Conservation (phyloP, 2,888 invertebrate genomes). For the Listrodromus nycthemerus region DNA sequence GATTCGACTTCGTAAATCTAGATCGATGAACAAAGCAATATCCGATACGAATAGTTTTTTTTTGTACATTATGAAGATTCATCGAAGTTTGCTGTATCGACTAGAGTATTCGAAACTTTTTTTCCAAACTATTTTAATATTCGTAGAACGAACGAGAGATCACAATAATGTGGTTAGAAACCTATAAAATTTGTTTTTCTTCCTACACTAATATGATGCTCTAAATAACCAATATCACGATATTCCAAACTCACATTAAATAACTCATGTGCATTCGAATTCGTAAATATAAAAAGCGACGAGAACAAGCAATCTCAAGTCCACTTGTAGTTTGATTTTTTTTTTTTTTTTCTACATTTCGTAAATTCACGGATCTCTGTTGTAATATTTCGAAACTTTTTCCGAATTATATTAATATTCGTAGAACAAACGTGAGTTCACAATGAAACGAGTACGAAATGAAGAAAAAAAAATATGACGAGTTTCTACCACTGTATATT, state of each 20-base stretch:
- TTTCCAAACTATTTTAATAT: background rate
- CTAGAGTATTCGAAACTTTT: constrained; percentile 8
- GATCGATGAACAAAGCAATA: background rate
- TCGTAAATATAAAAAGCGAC: background rate
- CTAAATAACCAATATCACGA: too few relatives aligned
- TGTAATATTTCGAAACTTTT: background rate
- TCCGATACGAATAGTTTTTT: background rate
- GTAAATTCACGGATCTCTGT: background rate
- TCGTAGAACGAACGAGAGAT: background rate
- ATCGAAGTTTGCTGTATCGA: background rate
- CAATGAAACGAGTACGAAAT: background rate
- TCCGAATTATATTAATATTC: background rate
- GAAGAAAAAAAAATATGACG: background rate
- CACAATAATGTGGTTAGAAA: background rate
- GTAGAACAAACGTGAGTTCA: background rate
- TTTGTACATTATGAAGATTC: background rate
- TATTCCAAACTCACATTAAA: too few relatives aligned
- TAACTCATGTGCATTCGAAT: background rate
- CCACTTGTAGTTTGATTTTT: background rate
- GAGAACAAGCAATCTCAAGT: background rate
- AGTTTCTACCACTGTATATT: background rate
- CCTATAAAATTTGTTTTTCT: too few relatives aligned
- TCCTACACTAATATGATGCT: too few relatives aligned
- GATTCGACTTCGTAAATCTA: background rate
- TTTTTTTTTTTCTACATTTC: background rate